Conservation (phyloP, 2,797 vertebrate species). For the Cirrhinus molitorella region DNA sequence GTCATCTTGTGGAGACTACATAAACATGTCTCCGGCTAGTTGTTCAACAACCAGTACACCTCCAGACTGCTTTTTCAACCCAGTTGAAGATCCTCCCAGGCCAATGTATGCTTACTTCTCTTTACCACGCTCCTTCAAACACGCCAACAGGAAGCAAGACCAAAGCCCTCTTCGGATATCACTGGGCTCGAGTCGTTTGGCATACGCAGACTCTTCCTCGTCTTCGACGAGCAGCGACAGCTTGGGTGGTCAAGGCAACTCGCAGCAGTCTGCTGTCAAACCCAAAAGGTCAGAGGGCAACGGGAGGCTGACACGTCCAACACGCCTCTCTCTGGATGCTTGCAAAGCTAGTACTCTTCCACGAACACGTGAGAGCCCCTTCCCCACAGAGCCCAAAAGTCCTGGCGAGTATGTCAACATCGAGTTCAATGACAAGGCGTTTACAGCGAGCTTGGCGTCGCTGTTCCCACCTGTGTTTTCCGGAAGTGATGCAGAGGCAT, state of each 20-base stretch:
- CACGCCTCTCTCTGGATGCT: conserved; percentile 81
- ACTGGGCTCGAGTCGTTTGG: conserved; percentile 77
- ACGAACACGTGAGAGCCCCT: conserved; percentile 81
- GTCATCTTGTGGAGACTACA: conserved; percentile 82
- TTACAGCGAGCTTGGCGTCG: conserved; percentile 68
- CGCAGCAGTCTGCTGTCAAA: conserved; percentile 66
- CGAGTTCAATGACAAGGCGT: conserved; percentile 81
- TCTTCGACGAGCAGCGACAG: conserved; percentile 87
- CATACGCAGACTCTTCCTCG: conserved; percentile 77
- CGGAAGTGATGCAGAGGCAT: conserved; percentile 63
- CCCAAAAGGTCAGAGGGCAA: conserved; percentile 77
- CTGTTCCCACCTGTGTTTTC: conserved; percentile 65
- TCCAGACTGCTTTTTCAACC: conserved; percentile 82
- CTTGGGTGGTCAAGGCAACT: conserved; percentile 70
- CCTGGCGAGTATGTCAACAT: conserved; percentile 89
- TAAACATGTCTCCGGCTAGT: conserved; percentile 89
- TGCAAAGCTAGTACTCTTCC: conserved; percentile 87
- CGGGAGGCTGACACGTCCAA: conserved; percentile 79
- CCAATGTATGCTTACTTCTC: conserved; percentile 86
- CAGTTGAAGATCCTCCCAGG: conserved; percentile 72
- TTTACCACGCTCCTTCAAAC: conserved; percentile 87
- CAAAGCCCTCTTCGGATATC: conserved; percentile 75
- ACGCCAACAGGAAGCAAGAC: conserved; percentile 74
- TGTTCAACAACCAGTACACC: conserved; percentile 86
- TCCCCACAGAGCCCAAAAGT: conserved; percentile 84